A percentile compares a stretch with the other conserved stretches of the same genome.
Conservation (phyloP, 2,113 vertebrate species). For the Orthochromis indermauri region DNA sequence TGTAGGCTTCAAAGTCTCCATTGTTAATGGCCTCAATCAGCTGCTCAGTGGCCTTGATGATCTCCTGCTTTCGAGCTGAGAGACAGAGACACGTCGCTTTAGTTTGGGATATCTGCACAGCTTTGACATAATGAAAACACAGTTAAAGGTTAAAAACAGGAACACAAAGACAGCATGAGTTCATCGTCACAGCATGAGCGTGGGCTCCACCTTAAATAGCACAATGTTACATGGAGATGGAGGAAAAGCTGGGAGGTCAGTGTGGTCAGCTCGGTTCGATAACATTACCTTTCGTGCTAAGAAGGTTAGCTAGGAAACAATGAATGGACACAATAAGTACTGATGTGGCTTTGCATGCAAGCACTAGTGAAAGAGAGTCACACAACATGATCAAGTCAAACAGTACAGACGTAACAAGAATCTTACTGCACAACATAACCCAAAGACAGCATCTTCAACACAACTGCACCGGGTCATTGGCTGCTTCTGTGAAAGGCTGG, state of each 20-base stretch:
- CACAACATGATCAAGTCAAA: neutral
- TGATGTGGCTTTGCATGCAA: neutral
- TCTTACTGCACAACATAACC: neutral
- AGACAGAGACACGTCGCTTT: neutral
- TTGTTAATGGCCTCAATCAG: slow-evolving; percentile 98
- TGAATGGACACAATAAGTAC: slow-evolving; percentile 21
- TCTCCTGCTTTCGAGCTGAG: slow-evolving; percentile 93
- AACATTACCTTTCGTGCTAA: slow-evolving; percentile 59
- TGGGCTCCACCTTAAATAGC: neutral
- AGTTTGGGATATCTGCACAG: too few species aligned
- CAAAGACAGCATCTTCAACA: neutral
- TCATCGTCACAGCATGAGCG: neutral
- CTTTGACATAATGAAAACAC: neutral
- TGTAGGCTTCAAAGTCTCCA: slow-evolving; percentile 98
- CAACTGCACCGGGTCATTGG: fast-evolving
- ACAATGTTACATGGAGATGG: neutral
- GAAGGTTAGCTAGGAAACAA: slow-evolving; percentile 56
- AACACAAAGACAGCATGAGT: neutral
- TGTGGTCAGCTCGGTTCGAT: neutral
- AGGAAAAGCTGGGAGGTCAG: neutral
- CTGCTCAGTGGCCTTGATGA: slow-evolving; percentile 96
- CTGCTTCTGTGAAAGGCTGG: neutral
- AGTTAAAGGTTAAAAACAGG: neutral
- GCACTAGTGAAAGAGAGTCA: neutral
- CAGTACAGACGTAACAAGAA: neutral